Evolutionary conservation across 2,113 vertebrate species (phyloP).

Genomic region (Scortum barcoo): DNA sequence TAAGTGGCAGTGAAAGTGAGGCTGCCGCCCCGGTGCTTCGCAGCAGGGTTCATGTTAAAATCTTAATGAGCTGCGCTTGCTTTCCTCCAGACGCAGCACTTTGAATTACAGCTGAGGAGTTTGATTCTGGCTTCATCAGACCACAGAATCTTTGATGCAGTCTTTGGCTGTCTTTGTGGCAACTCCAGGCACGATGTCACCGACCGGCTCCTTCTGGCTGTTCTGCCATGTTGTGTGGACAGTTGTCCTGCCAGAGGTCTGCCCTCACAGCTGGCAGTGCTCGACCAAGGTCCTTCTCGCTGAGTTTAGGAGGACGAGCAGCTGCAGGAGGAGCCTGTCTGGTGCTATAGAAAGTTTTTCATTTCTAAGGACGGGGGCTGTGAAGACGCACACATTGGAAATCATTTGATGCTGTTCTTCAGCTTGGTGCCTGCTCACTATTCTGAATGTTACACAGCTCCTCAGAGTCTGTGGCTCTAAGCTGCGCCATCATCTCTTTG

Average conservation of each 20-base stretch:
- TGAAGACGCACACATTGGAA: background rate
- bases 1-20: conserved; percentile 21
- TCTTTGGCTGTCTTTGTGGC: conserved; percentile 2
- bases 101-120: conserved; percentile 44
- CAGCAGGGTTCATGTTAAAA: conserved; percentile 25
- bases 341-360: background rate
- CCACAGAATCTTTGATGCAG: conserved; percentile 29
- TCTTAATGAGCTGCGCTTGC: conserved; percentile 51
- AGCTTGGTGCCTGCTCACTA: background rate
- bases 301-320: background rate
- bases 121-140: conserved; percentile 32
- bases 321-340: background rate
- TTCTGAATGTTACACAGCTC: background rate
- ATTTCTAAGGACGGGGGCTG: background rate
- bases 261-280: background rate
- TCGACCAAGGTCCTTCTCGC: background rate
- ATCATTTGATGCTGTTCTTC: background rate
- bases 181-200: background rate
- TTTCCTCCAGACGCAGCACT: conserved; percentile 32
- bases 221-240: background rate
- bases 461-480: background rate
- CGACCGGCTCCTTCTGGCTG: conserved; percentile 10
- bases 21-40: background rate
- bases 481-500: background rate
- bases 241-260: background rate